Evolutionary conservation across 2,888 invertebrate species (phyloP).

Genomic region (Neelides folsomi): DNA sequence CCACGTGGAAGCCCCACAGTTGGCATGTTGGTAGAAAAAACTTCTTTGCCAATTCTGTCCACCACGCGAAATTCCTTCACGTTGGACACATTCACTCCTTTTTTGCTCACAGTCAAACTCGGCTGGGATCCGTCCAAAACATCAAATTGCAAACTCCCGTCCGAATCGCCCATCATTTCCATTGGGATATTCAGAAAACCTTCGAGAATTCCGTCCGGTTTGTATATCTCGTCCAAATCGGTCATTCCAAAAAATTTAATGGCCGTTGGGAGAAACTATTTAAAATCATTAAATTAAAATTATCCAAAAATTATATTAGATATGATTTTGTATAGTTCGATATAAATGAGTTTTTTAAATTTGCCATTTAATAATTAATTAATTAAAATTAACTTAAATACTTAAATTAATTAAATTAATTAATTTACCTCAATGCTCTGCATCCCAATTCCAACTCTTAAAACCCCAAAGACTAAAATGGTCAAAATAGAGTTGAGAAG

Average conservation of each 20-base stretch:
- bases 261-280: slow-evolving; percentile 48
- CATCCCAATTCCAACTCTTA: slow-evolving; percentile 63
- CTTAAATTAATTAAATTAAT: slow-evolving; percentile 61
- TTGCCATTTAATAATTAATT: slow-evolving; percentile 49
- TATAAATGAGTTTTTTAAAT: no score
- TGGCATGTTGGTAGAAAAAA: slow-evolving; percentile 64
- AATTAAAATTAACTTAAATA: slow-evolving; percentile 59
- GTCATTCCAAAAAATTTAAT: slow-evolving; percentile 65
- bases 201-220: slow-evolving; percentile 54
- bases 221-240: slow-evolving; percentile 61
- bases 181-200: slow-evolving; percentile 47
- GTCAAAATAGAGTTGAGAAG: slow-evolving; percentile 64
- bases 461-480: slow-evolving; percentile 63
- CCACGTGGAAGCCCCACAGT: slow-evolving; percentile 55
- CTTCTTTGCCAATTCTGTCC: slow-evolving; percentile 50
- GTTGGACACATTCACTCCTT: slow-evolving; percentile 54
- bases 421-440: slow-evolving; percentile 61
- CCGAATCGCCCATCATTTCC: slow-evolving; percentile 40
- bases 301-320: no score
- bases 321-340: no score
- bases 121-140: slow-evolving; percentile 33
- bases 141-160: slow-evolving; percentile 33
- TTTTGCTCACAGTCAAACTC: slow-evolving; percentile 47
- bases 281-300: no score
- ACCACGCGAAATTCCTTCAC: slow-evolving; percentile 56